phyloP scores from a whole-genome alignment of 2,113 vertebrate species.

The Labeo catla region DNA sequence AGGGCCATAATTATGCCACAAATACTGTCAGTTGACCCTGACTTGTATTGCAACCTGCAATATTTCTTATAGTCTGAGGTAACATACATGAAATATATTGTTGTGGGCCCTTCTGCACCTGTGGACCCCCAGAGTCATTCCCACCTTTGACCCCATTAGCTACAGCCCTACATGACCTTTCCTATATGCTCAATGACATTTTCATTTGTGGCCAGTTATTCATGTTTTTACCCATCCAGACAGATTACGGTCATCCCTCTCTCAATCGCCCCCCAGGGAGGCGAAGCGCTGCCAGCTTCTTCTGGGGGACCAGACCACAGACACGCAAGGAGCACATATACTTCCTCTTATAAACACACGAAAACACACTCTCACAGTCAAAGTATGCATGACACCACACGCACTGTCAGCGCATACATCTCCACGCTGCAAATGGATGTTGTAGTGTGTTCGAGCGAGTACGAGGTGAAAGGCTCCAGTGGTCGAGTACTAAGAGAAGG shows the following conservation, averaged over 20 bases:
- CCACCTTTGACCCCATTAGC: slow-evolving; percentile 20
- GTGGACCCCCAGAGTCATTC: background rate
- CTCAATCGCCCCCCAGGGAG: slow-evolving; percentile 48
- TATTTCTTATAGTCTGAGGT: no score
- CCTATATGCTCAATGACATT: slow-evolving; percentile 70
- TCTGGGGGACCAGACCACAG: slow-evolving; percentile 51
- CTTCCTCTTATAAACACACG: slow-evolving; percentile 23
- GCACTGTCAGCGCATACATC: background rate
- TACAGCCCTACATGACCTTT: slow-evolving; percentile 54
- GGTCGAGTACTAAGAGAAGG: slow-evolving; percentile 6
- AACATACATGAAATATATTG: background rate
- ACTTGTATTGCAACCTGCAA: background rate
- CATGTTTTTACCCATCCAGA: slow-evolving; percentile 64
- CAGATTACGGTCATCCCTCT: slow-evolving; percentile 62
- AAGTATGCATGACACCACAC: background rate
- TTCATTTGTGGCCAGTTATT: slow-evolving; percentile 71
- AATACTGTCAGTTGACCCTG: background rate
- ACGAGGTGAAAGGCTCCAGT: slow-evolving; percentile 51
- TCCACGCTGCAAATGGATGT: background rate
- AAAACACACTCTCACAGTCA: background rate
- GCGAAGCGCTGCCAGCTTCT: slow-evolving; percentile 44
- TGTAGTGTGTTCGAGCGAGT: slow-evolving; percentile 6
- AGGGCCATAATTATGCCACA: background rate
- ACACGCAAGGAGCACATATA: slow-evolving; percentile 58
- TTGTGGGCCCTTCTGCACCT: background rate